Base-by-base conservation (phyloP, 23 tunicate genomes). In the Clavelina lepadiformis region DNA sequence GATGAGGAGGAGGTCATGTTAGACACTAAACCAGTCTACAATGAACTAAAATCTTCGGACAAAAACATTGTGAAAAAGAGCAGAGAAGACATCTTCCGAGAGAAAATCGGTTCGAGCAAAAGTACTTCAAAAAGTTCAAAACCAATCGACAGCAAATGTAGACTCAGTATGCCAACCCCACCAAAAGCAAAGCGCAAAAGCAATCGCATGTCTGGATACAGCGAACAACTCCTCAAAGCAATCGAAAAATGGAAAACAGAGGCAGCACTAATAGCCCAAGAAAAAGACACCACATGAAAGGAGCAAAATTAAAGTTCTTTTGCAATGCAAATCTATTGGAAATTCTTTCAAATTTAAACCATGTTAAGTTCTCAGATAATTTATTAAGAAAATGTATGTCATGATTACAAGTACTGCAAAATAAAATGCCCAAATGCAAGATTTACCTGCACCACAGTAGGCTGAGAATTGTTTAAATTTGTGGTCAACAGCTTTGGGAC, bases 391-490 rank as follows among this genome's bases (percentile, higher is more conserved):
- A n/a, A n/a, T n/a, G n/a, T n/a, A n/a, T n/a, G n/a, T n/a, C n/a
- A n/a, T n/a, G n/a, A n/a, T n/a, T n/a, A n/a, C n/a, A n/a, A n/a
- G n/a, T n/a, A n/a, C n/a, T n/a, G n/a, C n/a, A n/a, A n/a, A n/a
- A n/a, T n/a, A 20, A 19, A 11, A 19, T 15, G 6, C n/a, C n/a
- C 8, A 54, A 54, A 44, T 15, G 13, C 7, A 19, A 24, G 6
- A 11, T 13, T 5, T 60, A 80, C 75, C 68, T 84, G 93, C 23
- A 84, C 93, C 38, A 69, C 31, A 22, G 29, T 50, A 19, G 93
- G 83, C 22, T 76, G 73, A 4, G 62, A 52, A 15, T 60, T 51
- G 38, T 24, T 56, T 18, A 84, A 45, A 70, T 76, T 76, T 22
- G 58, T 57, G 1, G 75, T 55, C 59, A 84, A 47, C 15, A 84